phyloP scores from a whole-genome alignment of 2,888 invertebrate genomes.

The Trachelus iudaicus region DNA sequence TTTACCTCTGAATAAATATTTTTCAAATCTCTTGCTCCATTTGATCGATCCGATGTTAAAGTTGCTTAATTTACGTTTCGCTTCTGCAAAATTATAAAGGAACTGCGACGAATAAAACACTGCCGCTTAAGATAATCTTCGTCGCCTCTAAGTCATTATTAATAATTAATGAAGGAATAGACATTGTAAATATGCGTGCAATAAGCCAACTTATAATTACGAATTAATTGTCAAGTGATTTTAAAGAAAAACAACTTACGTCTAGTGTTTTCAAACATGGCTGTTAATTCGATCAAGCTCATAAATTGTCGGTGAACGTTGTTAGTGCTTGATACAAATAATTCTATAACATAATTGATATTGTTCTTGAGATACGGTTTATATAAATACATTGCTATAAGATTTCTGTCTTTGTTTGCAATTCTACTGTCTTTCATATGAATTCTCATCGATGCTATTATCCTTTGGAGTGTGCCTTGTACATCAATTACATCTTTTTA shows the following conservation, averaged over 20 bases:
- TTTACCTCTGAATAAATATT: not conserved
- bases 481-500: not conserved
- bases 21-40: not conserved
- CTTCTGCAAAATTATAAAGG: not conserved
- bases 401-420: not conserved
- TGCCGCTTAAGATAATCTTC: not conserved
- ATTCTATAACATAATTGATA: not conserved
- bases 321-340: not conserved
- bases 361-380: not conserved
- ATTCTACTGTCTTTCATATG: not conserved
- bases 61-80: no score
- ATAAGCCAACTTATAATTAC: not conserved
- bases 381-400: not conserved
- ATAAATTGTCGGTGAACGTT: not conserved
- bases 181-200: not conserved
- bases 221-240: not conserved
- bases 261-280: not conserved
- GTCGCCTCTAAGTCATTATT: not conserved
- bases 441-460: not conserved
- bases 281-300: not conserved
- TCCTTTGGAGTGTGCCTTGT: not conserved
- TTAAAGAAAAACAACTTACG: not conserved
- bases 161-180: not conserved
- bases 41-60: not conserved
- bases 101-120: not conserved